Evolutionary conservation across 1,140 invertebrate genomes (phyloP).

Genomic region (Drosophila teissieri): DNA sequence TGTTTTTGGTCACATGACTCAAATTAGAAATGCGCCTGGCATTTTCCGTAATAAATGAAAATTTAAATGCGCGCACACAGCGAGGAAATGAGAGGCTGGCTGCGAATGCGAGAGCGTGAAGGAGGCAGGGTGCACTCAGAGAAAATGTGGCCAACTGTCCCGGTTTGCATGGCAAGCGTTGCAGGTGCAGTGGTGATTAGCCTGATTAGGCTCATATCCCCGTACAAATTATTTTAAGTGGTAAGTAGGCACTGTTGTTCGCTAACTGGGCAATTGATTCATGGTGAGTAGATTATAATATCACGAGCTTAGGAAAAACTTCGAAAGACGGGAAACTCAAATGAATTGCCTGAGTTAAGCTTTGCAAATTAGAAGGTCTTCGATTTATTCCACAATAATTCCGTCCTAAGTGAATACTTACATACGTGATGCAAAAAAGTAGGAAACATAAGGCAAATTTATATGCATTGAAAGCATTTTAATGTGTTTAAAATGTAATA

Average conservation of each 20-base stretch:
- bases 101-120: background rate
- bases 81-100: conserved; percentile 29
- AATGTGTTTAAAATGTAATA: too few species aligned
- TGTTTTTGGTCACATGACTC: conserved; percentile 80
- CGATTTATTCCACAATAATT: too few species aligned
- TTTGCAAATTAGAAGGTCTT: too few species aligned
- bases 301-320: too few species aligned
- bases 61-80: conserved; percentile 69
- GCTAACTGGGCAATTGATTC: background rate
- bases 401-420: too few species aligned
- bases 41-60: conserved; percentile 75
- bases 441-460: too few species aligned
- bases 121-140: conserved; percentile 10
- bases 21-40: conserved; percentile 74
- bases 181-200: background rate
- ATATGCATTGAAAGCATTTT: too few species aligned
- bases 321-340: too few species aligned
- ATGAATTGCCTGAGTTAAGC: too few species aligned
- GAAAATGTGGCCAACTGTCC: background rate
- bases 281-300: background rate
- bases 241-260: background rate
- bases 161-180: background rate
- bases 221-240: too few species aligned
- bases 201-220: background rate
- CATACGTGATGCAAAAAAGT: too few species aligned